Evolutionary conservation across 2,888 invertebrate genomes (phyloP).

Genomic region (Portevinia maculata): DNA sequence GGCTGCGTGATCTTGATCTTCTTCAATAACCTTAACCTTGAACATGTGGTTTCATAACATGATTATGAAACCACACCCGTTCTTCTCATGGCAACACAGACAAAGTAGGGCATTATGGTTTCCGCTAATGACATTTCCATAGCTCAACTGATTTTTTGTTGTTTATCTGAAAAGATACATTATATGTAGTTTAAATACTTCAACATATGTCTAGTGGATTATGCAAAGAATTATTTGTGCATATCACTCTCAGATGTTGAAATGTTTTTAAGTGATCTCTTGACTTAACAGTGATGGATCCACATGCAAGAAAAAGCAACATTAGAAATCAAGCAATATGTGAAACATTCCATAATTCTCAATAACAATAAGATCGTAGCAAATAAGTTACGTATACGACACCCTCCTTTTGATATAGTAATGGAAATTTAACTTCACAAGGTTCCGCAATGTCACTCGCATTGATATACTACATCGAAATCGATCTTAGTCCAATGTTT

Average conservation of each 20-base stretch:
- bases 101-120: conserved; percentile 13
- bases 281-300: background rate
- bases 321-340: too few relatives aligned
- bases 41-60: background rate
- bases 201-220: conserved; percentile 20
- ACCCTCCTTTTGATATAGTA: too few relatives aligned
- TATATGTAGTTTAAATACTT: background rate
- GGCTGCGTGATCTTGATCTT: conserved; percentile 30
- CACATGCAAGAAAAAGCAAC: background rate
- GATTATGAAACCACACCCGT: background rate
- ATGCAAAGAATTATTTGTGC: background rate
- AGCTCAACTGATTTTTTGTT: background rate
- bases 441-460: conserved; percentile 35
- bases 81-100: conserved; percentile 3
- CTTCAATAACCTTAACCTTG: conserved; percentile 49
- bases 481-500: conserved; percentile 40
- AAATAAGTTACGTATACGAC: background rate
- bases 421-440: conserved; percentile 18
- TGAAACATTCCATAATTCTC: too few relatives aligned
- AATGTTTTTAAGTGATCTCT: conserved; percentile 5
- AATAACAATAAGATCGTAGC: too few relatives aligned
- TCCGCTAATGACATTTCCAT: background rate
- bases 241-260: conserved; percentile 9
- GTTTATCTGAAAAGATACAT: background rate
- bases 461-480: conserved; percentile 33